Evolutionary conservation across 1,140 invertebrate genomes (phyloP).

Genomic region (Macrocentrus cingulum): DNA sequence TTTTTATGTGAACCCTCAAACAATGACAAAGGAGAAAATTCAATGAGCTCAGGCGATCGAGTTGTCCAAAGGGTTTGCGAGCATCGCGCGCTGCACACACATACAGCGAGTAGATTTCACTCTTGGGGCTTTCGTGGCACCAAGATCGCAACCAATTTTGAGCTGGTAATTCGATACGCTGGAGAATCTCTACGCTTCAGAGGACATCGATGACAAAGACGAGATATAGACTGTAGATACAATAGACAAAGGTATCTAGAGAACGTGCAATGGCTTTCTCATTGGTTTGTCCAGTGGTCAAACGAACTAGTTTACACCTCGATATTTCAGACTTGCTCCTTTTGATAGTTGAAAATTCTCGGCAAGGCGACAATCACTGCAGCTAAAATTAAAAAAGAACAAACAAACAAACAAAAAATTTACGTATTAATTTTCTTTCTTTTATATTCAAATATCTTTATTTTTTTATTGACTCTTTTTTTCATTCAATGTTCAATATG

Average conservation of each 20-base stretch:
- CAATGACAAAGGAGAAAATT: conserved; percentile 15
- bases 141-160: conserved; percentile 7
- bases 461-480: too few species aligned
- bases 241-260: not conserved
- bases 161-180: conserved; percentile 20
- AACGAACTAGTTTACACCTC: not conserved
- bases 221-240: not conserved
- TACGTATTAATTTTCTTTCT: too few species aligned
- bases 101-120: conserved; percentile 1
- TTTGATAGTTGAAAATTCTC: not conserved
- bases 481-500: too few species aligned
- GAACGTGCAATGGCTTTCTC: not conserved
- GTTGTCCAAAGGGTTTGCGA: conserved; percentile 15
- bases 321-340: not conserved
- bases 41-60: conserved; percentile 15
- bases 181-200: conserved; percentile 4
- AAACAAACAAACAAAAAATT: not conserved
- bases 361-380: too few species aligned
- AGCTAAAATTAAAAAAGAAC: too few species aligned
- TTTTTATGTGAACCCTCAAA: too few species aligned
- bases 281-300: not conserved
- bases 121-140: not conserved
- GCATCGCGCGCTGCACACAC: not conserved
- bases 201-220: conserved; percentile 10
- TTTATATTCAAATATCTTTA: too few species aligned